These are phyloP conservation scores for Lasaia peninsularis DNA, from an alignment of 1,140 invertebrate genomes.

Conservation along the genomic window DNA sequence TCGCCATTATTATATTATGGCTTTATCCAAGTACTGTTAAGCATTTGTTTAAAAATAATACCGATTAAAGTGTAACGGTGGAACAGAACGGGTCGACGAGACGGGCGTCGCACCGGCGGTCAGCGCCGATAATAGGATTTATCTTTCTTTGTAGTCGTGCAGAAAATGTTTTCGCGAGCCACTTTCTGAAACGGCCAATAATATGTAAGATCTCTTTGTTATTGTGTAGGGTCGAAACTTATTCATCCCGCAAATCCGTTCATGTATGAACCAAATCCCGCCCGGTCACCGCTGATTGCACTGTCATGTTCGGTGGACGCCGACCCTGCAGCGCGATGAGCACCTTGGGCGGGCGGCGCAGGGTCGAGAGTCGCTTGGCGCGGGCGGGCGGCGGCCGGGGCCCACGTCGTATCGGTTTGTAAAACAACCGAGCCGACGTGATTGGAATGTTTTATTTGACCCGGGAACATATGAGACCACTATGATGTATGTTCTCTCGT, in stretches of 20 bases:
- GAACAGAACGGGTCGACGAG: too few relatives aligned
- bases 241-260: conserved; percentile 75
- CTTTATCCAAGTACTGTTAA: too few relatives aligned
- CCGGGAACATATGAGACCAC: conserved; percentile 70
- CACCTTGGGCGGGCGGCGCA: conserved; percentile 27
- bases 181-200: conserved; percentile 61
- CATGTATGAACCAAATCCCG: conserved; percentile 76
- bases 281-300: conserved; percentile 76
- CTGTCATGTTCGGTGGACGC: conserved; percentile 68
- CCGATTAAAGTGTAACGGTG: too few relatives aligned
- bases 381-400: conserved; percentile 33
- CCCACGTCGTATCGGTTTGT: conserved; percentile 70
- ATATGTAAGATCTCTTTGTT: conserved; percentile 63
- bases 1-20: too few relatives aligned
- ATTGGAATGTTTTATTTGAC: conserved; percentile 73
- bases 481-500: conserved; percentile 70
- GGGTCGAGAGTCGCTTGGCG: conserved; percentile 28
- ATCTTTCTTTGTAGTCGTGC: background rate
- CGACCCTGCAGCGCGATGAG: conserved; percentile 17
- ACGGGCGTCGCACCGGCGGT: too few relatives aligned
- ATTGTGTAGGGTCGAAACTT: conserved; percentile 74
- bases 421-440: conserved; percentile 72
- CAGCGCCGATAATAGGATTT: background rate
- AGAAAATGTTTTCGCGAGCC: conserved; percentile 55
- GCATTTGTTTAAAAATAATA: too few relatives aligned